phyloP scores from a whole-genome alignment of 2,888 invertebrate species.

The Anaspis maculata region DNA sequence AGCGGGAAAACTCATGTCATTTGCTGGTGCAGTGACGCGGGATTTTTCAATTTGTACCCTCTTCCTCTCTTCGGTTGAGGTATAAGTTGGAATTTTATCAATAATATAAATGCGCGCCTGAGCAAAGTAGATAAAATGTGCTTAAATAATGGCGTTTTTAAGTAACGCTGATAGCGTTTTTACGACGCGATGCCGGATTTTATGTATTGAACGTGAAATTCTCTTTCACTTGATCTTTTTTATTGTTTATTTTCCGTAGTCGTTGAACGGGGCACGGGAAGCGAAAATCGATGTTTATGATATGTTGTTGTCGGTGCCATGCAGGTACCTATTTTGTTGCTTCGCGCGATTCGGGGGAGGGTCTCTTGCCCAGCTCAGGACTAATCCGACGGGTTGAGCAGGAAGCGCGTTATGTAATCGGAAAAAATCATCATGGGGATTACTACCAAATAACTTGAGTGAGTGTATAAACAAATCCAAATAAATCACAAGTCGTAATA shows the following conservation, averaged over 20 bases:
- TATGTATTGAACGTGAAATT: constrained; percentile 10
- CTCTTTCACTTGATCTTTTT: constrained; percentile 7
- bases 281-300: constrained; percentile 5
- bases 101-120: neutral
- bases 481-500: too few species aligned
- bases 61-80: too few species aligned
- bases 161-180: constrained; percentile 3
- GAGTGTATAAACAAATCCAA: too few species aligned
- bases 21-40: too few species aligned
- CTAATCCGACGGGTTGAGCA: too few species aligned
- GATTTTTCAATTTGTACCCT: too few species aligned
- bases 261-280: constrained; percentile 2
- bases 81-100: constrained; percentile 6
- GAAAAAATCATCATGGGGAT: too few species aligned
- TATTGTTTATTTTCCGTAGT: constrained; percentile 11
- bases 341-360: too few species aligned
- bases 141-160: constrained; percentile 9
- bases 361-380: too few species aligned
- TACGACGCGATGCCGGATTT: constrained; percentile 7
- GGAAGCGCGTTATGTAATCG: too few species aligned
- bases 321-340: neutral
- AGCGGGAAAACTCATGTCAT: too few species aligned
- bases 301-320: neutral
- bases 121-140: constrained; percentile 3
- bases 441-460: too few species aligned